Conservation (phyloP, 2,113 vertebrate genomes). For the Ammospiza caudacuta region DNA sequence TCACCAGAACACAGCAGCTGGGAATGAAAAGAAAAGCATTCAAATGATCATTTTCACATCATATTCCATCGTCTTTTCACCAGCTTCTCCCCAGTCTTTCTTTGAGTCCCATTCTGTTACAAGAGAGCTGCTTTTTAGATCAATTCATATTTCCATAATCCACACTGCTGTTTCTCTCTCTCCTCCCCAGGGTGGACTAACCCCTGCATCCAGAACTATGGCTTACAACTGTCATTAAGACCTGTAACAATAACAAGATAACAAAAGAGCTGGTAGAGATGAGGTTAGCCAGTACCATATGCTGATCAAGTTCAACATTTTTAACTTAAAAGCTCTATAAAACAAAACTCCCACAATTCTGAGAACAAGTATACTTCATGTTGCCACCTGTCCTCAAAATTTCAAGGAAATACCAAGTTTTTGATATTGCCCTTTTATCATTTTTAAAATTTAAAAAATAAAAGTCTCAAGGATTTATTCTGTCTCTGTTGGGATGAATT, state of each 20-base stretch:
- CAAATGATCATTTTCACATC: slow-evolving; percentile 88
- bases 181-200: slow-evolving; percentile 93
- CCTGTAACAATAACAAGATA: slow-evolving; percentile 91
- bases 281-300: slow-evolving; percentile 92
- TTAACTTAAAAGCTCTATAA: slow-evolving; percentile 72
- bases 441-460: background rate
- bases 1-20: slow-evolving; percentile 90
- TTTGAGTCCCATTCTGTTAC: slow-evolving; percentile 91
- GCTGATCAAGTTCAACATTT: slow-evolving; percentile 79
- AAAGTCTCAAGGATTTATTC: background rate
- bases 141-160: slow-evolving; percentile 99
- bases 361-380: slow-evolving; percentile 66
- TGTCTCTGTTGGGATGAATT: background rate
- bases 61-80: slow-evolving; percentile 86
- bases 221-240: slow-evolving; percentile 99
- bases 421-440: background rate
- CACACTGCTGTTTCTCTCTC: slow-evolving; percentile 90
- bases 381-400: slow-evolving; percentile 10
- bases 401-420: background rate
- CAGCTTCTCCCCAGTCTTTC: slow-evolving; percentile 88
- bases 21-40: slow-evolving; percentile 89
- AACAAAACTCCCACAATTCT: slow-evolving; percentile 78
- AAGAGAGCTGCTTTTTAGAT: slow-evolving; percentile 85
- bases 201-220: slow-evolving; percentile 91
- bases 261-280: slow-evolving; percentile 92